Evolutionary conservation across 2,888 invertebrate species (phyloP).

Genomic region (Temnothorax ravouxi): DNA sequence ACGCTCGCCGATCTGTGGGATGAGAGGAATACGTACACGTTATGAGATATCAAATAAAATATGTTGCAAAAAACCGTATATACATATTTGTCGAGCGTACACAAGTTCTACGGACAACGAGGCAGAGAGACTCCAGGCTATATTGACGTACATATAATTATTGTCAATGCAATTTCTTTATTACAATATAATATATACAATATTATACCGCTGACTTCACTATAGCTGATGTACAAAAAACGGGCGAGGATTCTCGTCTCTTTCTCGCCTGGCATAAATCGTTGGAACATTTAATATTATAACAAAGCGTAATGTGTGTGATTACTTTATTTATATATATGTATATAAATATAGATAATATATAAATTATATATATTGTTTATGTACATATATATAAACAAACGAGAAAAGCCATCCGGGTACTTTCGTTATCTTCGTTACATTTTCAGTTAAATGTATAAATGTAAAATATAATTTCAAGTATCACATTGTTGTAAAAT

Average conservation of each 20-base stretch:
- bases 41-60: conserved; percentile 33
- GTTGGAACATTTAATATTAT: conserved; percentile 30
- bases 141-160: conserved; percentile 61
- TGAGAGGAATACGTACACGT: background rate
- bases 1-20: conserved; percentile 3
- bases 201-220: conserved; percentile 69
- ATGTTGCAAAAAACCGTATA: conserved; percentile 13
- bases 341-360: background rate
- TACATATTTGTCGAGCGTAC: conserved; percentile 15
- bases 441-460: conserved; percentile 18
- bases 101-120: conserved; percentile 24
- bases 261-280: conserved; percentile 31
- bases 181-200: conserved; percentile 84
- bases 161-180: conserved; percentile 81
- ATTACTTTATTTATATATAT: conserved; percentile 16
- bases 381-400: conserved; percentile 17
- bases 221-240: conserved; percentile 63
- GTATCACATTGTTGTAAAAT: background rate
- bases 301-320: conserved; percentile 13
- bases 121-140: conserved; percentile 17
- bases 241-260: background rate
- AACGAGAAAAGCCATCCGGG: background rate
- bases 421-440: conserved; percentile 19
- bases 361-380: background rate
- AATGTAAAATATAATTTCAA: conserved; percentile 13